Evolutionary conservation across 2,797 vertebrate genomes (phyloP), one percentile per base, ranked within the genome.

Genomic region (Crenichthys baileyi): DNA sequence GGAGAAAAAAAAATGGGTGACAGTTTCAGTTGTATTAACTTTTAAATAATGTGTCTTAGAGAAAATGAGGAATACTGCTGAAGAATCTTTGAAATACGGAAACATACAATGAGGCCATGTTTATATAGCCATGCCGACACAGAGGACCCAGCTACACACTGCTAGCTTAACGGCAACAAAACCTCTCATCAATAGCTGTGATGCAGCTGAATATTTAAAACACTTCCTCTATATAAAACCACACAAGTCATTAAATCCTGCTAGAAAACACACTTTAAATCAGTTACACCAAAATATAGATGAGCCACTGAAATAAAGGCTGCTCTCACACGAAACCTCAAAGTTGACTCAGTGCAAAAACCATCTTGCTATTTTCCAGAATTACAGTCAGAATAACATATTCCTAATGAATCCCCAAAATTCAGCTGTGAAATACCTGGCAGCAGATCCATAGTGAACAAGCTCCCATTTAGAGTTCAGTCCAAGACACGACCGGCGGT

Each of bases 391-490:
- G 13, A 58, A 72, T 22, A 11, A 41, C 31, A 26, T 18, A n/a
- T 26, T 73, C 55, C 41, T 2, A 18, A 72, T 61, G 41, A 18
- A 29, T 15, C 65, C 56, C 72, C 76, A 53, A 63, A 56, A 73
- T 67, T 4, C 48, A 24, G 7, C n/a, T 24, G 76, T 75, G 46
- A 90, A 91, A 90, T 96, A 96, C 95, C 95, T 96, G 89, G 91
- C 92, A 73, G 94, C 90, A 22, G 91, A 87, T 91, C 92, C 94
- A 79, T 93, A 92, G 81, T 95, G 94, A 88, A 95, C 91, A 26
- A 94, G 91, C 78, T 95, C 89, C 94, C 94, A 93, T 86, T 94
- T 92, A 78, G 94, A 94, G 77, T 83, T 87, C n/a, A 88, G 83
- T 89, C 89, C 93, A 75, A 86, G 78, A 71, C 86, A 83, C 73